Conservation (phyloP, 2,113 vertebrate species). For the Anguilla rostrata region DNA sequence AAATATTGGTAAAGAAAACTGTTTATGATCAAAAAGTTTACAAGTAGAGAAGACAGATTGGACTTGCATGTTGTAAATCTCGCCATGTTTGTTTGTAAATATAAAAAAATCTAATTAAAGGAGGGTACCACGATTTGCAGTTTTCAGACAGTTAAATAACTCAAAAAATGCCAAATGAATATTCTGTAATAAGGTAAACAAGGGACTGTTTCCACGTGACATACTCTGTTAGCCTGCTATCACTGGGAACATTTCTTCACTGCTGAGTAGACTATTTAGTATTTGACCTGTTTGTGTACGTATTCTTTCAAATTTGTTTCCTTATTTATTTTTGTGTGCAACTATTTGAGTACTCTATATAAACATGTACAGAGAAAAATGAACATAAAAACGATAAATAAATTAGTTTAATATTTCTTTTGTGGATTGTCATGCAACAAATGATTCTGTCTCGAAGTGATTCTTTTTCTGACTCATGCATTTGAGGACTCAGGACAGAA, state of each 20-base stretch:
- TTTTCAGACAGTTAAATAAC: not conserved
- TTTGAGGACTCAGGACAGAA: not conserved
- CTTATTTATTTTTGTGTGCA: constrained; percentile 44
- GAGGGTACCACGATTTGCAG: too few species aligned
- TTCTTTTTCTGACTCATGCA: constrained; percentile 48
- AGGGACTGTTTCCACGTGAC: not conserved
- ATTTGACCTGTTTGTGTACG: constrained; percentile 44
- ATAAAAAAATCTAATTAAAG: not conserved
- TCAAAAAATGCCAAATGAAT: not conserved
- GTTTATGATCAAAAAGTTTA: not conserved
- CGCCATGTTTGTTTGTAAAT: not conserved
- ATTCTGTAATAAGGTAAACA: not conserved
- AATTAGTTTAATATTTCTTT: constrained; percentile 81
- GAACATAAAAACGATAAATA: constrained; percentile 75
- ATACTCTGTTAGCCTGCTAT: not conserved
- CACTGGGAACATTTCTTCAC: not conserved
- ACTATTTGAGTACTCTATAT: constrained; percentile 45
- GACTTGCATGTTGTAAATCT: not conserved
- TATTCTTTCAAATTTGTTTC: constrained; percentile 31
- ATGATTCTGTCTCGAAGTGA: constrained; percentile 57
- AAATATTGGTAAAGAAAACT: not conserved
- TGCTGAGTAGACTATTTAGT: not conserved
- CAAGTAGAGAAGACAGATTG: not conserved
- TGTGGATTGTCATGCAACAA: constrained; percentile 70
- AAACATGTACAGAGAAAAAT: constrained; percentile 82